phyloP scores from a whole-genome alignment of 2,888 invertebrate species.

The Sesia apiformis region DNA sequence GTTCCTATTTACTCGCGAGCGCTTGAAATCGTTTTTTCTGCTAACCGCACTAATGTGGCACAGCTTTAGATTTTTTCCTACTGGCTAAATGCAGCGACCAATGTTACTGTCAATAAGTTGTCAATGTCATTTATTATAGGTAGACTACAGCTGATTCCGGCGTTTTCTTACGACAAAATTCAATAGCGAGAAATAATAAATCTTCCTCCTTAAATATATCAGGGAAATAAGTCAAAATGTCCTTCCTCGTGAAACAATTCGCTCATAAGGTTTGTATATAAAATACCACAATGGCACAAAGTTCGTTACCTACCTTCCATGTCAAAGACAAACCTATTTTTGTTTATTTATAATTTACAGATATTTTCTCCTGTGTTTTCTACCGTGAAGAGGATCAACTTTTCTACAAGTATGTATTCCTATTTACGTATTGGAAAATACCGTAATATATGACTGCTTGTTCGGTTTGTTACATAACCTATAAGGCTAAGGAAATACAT shows the following conservation, averaged over 20 bases:
- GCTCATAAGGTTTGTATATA: constrained; percentile 36
- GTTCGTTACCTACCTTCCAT: background rate
- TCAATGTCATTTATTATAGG: too few species aligned
- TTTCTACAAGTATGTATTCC: constrained; percentile 52
- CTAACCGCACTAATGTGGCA: too few species aligned
- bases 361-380: constrained; percentile 37
- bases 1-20: too few species aligned
- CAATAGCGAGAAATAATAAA: too few species aligned
- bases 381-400: constrained; percentile 32
- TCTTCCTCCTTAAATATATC: background rate
- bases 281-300: background rate
- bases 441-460: constrained; percentile 11
- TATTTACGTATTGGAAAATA: background rate
- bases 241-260: constrained; percentile 40
- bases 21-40: too few species aligned
- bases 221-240: constrained; percentile 25
- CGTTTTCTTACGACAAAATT: too few species aligned
- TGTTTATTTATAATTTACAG: constrained; percentile 18
- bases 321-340: background rate
- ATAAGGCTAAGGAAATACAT: constrained; percentile 3
- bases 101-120: too few species aligned
- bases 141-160: too few species aligned
- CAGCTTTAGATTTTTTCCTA: too few species aligned
- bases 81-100: too few species aligned
- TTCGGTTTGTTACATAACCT: constrained; percentile 17